Evolutionary conservation across 2,113 vertebrate species (phyloP).

Genomic region (Archocentrus centrarchus): DNA sequence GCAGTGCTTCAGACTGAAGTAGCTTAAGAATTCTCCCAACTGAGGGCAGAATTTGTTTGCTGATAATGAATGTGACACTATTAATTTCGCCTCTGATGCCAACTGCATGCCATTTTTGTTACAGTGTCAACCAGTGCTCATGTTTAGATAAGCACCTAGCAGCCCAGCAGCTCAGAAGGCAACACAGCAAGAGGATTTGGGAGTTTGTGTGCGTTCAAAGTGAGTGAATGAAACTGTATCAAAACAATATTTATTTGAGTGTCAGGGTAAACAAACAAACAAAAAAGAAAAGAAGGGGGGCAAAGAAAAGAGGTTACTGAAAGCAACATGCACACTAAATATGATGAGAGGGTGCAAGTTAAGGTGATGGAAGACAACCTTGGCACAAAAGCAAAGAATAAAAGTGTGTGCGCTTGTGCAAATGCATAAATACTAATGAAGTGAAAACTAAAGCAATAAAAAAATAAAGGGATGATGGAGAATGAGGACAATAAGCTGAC

Average conservation of each 20-base stretch:
- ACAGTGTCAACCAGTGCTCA: background rate
- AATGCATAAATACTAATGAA: slow-evolving; percentile 23
- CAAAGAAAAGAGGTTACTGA: background rate
- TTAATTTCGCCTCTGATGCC: background rate
- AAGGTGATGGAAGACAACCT: background rate
- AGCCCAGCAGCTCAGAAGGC: background rate
- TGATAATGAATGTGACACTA: background rate
- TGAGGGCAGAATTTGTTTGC: background rate
- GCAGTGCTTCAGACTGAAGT: background rate
- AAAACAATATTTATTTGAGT: background rate
- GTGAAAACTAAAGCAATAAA: slow-evolving; percentile 28
- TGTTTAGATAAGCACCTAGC: slow-evolving; percentile 20
- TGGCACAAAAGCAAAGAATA: background rate
- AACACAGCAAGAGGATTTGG: background rate
- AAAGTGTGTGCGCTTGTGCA: background rate
- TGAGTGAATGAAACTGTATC: background rate
- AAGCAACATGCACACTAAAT: background rate
- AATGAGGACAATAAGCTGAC: slow-evolving; percentile 26
- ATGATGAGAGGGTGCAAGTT: background rate
- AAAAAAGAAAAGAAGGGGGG: background rate
- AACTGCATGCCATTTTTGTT: background rate
- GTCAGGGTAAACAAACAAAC: background rate
- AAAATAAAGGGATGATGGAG: slow-evolving; percentile 11
- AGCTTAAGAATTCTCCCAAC: background rate
- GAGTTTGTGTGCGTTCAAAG: background rate